These are phyloP conservation scores for Neodontobutis hainanensis DNA, from an alignment of 2,113 vertebrate species.

Conservation along the genomic window DNA sequence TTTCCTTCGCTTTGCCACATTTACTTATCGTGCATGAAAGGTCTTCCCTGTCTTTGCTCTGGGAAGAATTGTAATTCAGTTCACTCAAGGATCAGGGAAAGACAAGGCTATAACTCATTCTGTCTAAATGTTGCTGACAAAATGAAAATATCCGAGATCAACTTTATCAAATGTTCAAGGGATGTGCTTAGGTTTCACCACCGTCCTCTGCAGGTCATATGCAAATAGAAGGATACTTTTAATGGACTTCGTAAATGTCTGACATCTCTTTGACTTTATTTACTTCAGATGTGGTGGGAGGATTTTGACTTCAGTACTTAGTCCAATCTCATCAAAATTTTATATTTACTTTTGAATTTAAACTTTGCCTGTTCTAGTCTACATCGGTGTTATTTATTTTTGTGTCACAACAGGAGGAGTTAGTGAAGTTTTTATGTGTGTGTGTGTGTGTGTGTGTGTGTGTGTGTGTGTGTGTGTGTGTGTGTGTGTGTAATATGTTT, in stretches of 20 bases:
- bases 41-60: conserved; percentile 7
- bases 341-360: too few species aligned
- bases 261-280: conserved; percentile 33
- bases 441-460: too few species aligned
- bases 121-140: conserved; percentile 61
- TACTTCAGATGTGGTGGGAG: neutral
- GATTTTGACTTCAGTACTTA: too few species aligned
- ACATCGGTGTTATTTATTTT: too few species aligned
- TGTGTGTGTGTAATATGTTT: too few species aligned
- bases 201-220: conserved; percentile 44
- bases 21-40: conserved; percentile 17
- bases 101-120: conserved; percentile 55
- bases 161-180: conserved; percentile 33
- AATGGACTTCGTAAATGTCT: conserved; percentile 55
- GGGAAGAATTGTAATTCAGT: conserved; percentile 47
- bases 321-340: too few species aligned
- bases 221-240: conserved; percentile 50
- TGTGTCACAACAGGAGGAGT: too few species aligned
- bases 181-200: conserved; percentile 39
- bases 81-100: conserved; percentile 30
- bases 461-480: too few species aligned
- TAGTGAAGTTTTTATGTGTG: too few species aligned
- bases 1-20: conserved; percentile 12
- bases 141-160: conserved; percentile 35
- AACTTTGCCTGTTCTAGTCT: too few species aligned